phyloP scores from a whole-genome alignment of 2,113 vertebrate genomes.

The Dasypus novemcinctus region DNA sequence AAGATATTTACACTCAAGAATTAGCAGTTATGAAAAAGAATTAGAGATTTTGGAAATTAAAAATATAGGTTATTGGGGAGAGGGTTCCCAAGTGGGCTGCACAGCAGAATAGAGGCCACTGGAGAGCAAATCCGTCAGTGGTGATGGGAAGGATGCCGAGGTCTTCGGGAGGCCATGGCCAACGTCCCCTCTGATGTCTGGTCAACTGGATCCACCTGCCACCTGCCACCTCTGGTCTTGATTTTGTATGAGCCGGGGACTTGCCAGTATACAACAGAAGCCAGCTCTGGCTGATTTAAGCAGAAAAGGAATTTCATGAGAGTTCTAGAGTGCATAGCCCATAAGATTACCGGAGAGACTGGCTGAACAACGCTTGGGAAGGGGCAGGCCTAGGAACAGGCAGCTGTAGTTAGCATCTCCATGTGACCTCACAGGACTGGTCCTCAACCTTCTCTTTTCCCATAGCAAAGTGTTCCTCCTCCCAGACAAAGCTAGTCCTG shows the following conservation, averaged over 20 bases:
- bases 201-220: not conserved
- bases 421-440: too few species aligned
- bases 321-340: not conserved
- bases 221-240: not conserved
- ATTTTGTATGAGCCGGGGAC: not conserved
- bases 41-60: not conserved
- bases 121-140: not conserved
- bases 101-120: not conserved
- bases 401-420: not conserved
- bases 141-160: not conserved
- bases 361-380: not conserved
- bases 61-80: not conserved
- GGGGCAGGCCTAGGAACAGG: not conserved
- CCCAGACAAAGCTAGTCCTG: too few species aligned
- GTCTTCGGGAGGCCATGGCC: not conserved
- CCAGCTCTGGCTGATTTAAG: not conserved
- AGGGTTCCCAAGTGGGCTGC: accelerated
- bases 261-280: not conserved
- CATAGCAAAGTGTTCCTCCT: not conserved
- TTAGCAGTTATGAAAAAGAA: not conserved
- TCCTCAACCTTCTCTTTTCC: not conserved
- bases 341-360: too few species aligned
- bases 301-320: not conserved
- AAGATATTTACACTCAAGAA: not conserved
- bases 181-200: too few species aligned